Base-by-base conservation (phyloP, 2,888 invertebrate species). In the Norana najaformis region DNA sequence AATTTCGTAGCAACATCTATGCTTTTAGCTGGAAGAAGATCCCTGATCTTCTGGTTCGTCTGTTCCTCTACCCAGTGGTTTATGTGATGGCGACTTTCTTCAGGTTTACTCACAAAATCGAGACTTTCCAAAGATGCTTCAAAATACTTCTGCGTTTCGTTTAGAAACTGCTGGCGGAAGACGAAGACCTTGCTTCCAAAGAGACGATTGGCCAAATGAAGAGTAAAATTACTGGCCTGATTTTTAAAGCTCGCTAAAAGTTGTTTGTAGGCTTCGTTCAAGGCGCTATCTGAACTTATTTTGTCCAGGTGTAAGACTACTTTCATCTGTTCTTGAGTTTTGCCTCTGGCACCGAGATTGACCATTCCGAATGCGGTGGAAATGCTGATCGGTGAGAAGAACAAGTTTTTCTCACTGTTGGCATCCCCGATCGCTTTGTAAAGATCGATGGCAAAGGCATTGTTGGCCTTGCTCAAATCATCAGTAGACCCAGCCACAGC, bases 1-100 rank as follows among this genome's bases (percentile, higher is more conserved):
- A 95, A 90, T 30, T 92, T 91, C 11, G 93, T 94, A 34, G 91
- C 38, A 34, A 53, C 83, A 89, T 91, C 92, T 30, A 95, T 91
- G 30, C 92, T 91, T 88, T 95, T 96, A 1, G 96, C 30, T 4
- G 95, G 93, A 88, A 98, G 95, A 6, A 98, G 95, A 93, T 97
- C 96, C 92, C 96, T 96, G 91, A 98, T 98, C 94, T 96, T 97
- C 16, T 97, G 95, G 90, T 97, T 96, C 0, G 98, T 98, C 93
- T 97, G 96, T 14, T 96, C 94, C 93, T 96, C 96, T 83, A 97
- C 97, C 97, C 98, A 98, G 82, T 94, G 93, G 93, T 98, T 98
- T 89, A 98, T 97, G 18, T 89, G 82, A 20, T 37, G 35, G 20
- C n/a, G 35, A 23, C 34, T 37, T n/a, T 20, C 47, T 11, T 89